Evolutionary conservation across 2,113 vertebrate genomes (phyloP).

Genomic region (Podilymbus podiceps): DNA sequence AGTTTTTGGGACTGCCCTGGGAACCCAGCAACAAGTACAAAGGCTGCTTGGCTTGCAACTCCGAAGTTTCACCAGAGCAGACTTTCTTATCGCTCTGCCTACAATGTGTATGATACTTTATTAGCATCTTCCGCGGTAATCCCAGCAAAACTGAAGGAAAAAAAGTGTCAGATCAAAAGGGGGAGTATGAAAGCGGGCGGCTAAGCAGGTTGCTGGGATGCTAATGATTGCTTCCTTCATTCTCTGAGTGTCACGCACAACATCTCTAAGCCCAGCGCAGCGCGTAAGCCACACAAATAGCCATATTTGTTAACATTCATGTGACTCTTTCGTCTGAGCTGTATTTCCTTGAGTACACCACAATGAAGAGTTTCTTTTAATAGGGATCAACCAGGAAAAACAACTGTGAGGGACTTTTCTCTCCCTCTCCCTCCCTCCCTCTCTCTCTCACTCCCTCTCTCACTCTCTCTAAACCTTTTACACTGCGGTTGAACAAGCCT

Average conservation of each 20-base stretch:
- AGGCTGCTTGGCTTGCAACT: neutral
- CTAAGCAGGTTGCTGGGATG: conserved; percentile 73
- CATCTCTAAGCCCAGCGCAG: conserved; percentile 62
- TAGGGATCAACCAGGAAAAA: conserved; percentile 70
- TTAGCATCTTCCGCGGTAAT: conserved; percentile 62
- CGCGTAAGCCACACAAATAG: conserved; percentile 73
- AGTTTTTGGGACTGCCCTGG: neutral
- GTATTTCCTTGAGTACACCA: conserved; percentile 67
- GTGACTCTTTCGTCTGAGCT: conserved; percentile 63
- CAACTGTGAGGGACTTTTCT: conserved; percentile 70
- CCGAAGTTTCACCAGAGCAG: conserved; percentile 29
- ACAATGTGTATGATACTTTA: conserved; percentile 37
- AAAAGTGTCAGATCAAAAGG: conserved; percentile 68
- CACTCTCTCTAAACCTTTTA: conserved; percentile 87
- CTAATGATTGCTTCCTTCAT: conserved; percentile 75
- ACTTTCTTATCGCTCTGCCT: conserved; percentile 67
- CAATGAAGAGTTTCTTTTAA: conserved; percentile 73
- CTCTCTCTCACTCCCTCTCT: conserved; percentile 71
- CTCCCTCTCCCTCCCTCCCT: conserved; percentile 47
- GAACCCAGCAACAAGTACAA: conserved; percentile 55
- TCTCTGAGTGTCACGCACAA: conserved; percentile 72
- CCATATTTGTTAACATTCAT: conserved; percentile 72
- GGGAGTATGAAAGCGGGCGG: conserved; percentile 60
- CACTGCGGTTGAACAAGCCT: conserved; percentile 94
- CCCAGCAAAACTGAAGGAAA: conserved; percentile 56